Base-by-base conservation (phyloP, 2,888 invertebrate genomes). In the Drosophila borealis region DNA sequence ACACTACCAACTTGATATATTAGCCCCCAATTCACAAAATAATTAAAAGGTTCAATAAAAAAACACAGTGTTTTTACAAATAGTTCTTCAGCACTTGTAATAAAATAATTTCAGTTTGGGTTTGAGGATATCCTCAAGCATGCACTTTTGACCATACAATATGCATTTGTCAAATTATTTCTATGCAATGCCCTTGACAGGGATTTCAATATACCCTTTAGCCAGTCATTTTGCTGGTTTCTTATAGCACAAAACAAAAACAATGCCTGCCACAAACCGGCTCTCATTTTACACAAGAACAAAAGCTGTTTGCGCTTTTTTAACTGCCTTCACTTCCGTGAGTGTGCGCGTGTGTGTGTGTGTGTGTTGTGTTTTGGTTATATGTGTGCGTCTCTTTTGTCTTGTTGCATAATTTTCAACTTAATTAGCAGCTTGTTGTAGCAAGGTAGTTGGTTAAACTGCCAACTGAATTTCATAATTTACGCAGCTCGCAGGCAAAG, bases 231-330 rank as follows among this genome's bases (percentile, higher is more conserved):
- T 45, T 39, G 6, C 25, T 9, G 37, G 33, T 39, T 50, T 49
- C 42, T 41, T 13, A 6, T 6, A 41, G 10, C 13, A 2, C n/a
- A 45, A 13, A 49, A 59, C 21, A 56, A 34, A 14, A 21, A 49
- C 41, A 46, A 6, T 36, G 44, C 55, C 68, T 46, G 65, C 54
- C 41, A 59, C 55, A 46, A 49, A 37, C 62, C 51, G 65, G 48
- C 57, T 55, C 17, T 14, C 37, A 57, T 66, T 62, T 56, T 57
- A 19, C 49, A 19, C 29, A 19, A 19, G 44, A 70, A 74, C 78
- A 74, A 78, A 69, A 49, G 57, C 44, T 13, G 45, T 44, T 56
- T 78, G 78, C 74, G 65, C 74, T 70, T 78, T 74, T 76, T 56
- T 48, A 78, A 42, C 46, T 21, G 49, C 17, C 41, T 44, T 44